Evolutionary conservation across 2,888 invertebrate species (phyloP).

Genomic region (Sinotaia quadrata): DNA sequence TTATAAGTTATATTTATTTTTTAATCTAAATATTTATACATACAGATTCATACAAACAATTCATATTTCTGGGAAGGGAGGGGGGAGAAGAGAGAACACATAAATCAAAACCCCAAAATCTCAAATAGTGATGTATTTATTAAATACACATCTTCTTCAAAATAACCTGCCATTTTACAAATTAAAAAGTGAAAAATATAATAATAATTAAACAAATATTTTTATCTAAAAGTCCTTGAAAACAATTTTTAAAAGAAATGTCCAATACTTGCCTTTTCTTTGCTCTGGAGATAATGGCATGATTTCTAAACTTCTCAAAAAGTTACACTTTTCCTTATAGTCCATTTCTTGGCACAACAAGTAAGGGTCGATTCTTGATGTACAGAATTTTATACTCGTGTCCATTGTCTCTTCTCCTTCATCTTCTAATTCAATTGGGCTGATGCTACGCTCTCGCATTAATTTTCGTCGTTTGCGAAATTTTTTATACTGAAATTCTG

Average conservation of each 20-base stretch:
- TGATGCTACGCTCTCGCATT: conserved; percentile 59
- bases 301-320: conserved; percentile 54
- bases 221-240: too few species aligned
- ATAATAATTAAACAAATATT: too few species aligned
- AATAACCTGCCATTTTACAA: not conserved
- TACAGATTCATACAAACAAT: too few species aligned
- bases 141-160: not conserved
- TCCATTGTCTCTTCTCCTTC: conserved; percentile 32
- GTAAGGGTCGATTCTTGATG: conserved; percentile 40
- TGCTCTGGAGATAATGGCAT: conserved; percentile 39
- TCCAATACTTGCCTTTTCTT: conserved; percentile 21
- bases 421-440: conserved; percentile 54
- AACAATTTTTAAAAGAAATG: not conserved
- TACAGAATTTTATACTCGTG: too few species aligned
- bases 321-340: conserved; percentile 51
- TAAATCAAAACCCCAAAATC: too few species aligned
- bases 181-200: not conserved
- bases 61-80: too few species aligned
- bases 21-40: too few species aligned
- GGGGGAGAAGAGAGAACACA: too few species aligned
- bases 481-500: conserved; percentile 63
- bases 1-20: too few species aligned
- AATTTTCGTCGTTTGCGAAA: conserved; percentile 53
- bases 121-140: too few species aligned
- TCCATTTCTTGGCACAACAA: conserved; percentile 42